Percentiles rank a stretch among this genome's conserved stretches.
These are phyloP conservation scores for Ceratina australensis DNA, from an alignment of 1,140 invertebrate genomes.

Conservation along the genomic window DNA sequence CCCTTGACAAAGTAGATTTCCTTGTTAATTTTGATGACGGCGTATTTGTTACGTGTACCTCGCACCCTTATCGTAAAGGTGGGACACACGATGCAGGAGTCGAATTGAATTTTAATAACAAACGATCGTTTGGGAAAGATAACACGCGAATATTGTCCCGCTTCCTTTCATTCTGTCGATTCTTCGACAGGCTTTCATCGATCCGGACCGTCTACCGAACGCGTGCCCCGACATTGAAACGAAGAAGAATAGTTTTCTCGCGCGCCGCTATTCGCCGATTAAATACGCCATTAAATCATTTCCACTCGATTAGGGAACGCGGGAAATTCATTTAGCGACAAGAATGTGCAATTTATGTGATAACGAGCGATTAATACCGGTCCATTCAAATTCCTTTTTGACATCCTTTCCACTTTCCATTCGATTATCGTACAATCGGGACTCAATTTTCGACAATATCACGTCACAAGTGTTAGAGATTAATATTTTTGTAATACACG, in stretches of 20 bases:
- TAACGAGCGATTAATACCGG: constrained; percentile 61
- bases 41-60: constrained; percentile 42
- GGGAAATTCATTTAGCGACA: constrained; percentile 62
- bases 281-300: constrained; percentile 63
- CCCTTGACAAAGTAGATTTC: constrained; percentile 51
- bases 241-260: constrained; percentile 52
- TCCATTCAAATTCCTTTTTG: constrained; percentile 56
- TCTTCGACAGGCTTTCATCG: neutral
- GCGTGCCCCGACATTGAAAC: constrained; percentile 2
- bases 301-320: constrained; percentile 61
- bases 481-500: neutral
- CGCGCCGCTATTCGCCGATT: constrained; percentile 51
- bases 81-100: neutral
- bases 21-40: constrained; percentile 51
- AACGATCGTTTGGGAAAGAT: neutral
- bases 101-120: neutral
- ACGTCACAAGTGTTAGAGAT: neutral
- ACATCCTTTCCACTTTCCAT: constrained; percentile 19
- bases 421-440: constrained; percentile 35
- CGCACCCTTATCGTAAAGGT: neutral
- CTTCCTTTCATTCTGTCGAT: neutral
- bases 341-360: constrained; percentile 63
- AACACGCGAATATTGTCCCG: neutral
- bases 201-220: neutral
- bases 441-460: constrained; percentile 36